phyloP scores from a whole-genome alignment of 2,888 invertebrate species.

The Leptogaster cylindrica region DNA sequence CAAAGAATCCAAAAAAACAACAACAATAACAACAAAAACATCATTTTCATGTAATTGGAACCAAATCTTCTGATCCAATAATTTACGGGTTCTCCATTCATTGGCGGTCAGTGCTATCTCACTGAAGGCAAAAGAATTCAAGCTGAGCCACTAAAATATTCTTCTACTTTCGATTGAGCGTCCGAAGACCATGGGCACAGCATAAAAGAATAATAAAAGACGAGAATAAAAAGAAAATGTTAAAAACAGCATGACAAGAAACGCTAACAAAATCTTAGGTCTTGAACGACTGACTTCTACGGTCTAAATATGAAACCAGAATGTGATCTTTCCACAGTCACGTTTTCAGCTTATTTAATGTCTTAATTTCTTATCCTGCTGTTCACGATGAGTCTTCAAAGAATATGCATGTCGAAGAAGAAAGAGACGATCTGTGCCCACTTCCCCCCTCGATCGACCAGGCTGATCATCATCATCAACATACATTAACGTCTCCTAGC shows the following conservation, averaged over 20 bases:
- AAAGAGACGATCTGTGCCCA: slow-evolving; percentile 3
- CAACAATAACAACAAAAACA: no score
- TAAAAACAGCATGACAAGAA: not conserved
- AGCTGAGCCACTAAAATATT: slow-evolving; percentile 1
- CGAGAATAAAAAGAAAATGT: not conserved
- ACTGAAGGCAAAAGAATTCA: not conserved
- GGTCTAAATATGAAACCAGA: slow-evolving; percentile 22
- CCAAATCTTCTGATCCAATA: not conserved
- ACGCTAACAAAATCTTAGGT: not conserved
- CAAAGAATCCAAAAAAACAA: no score
- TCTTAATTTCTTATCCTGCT: slow-evolving; percentile 32
- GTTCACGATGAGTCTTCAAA: slow-evolving; percentile 13
- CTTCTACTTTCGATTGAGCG: no score
- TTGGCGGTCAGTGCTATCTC: slow-evolving; percentile 3
- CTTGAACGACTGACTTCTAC: not conserved
- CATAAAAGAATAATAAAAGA: not conserved
- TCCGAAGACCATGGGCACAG: not conserved
- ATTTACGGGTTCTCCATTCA: slow-evolving; percentile 19
- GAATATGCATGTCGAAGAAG: not conserved
- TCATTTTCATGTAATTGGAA: no score
- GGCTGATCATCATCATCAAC: no score
- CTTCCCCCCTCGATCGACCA: not conserved
- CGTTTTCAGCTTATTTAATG: slow-evolving; percentile 32
- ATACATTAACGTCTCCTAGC: no score
- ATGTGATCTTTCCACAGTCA: slow-evolving; percentile 23